phyloP scores from a whole-genome alignment of 2,797 vertebrate species.

The Trichosurus vulpecula region DNA sequence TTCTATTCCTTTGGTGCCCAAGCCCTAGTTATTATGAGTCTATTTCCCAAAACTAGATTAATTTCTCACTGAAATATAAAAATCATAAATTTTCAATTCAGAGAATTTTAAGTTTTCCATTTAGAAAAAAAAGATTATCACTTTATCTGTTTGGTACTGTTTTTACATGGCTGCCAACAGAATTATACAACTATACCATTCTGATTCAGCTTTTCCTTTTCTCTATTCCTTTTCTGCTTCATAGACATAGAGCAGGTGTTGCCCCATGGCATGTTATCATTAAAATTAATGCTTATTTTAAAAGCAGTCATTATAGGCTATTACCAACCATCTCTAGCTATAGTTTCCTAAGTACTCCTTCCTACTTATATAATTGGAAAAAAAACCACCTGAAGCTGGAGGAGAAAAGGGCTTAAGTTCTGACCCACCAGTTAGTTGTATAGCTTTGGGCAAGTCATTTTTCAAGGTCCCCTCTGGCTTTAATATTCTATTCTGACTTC shows the following conservation, averaged over 20 bases:
- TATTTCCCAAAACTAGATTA: constrained; percentile 30
- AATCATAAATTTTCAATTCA: constrained; percentile 48
- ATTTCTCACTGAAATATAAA: constrained; percentile 40
- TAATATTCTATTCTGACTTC: neutral
- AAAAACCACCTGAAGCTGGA: neutral
- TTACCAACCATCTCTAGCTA: constrained; percentile 58
- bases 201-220: constrained; percentile 47
- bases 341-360: constrained; percentile 34
- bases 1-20: constrained; percentile 41
- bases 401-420: neutral
- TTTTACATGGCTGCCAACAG: constrained; percentile 20
- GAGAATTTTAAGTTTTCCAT: neutral
- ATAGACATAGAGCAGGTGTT: constrained; percentile 63
- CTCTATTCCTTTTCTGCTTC: constrained; percentile 48
- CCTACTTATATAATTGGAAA: neutral
- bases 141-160: constrained; percentile 12
- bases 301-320: constrained; percentile 57
- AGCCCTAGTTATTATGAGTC: neutral
- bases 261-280: constrained; percentile 56
- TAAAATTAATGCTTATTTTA: constrained; percentile 73
- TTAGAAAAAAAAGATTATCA: neutral
- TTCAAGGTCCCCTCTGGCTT: neutral
- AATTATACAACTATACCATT: neutral
- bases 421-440: neutral
- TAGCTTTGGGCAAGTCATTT: neutral